phyloP scores from a whole-genome alignment of 1,140 invertebrate species.

The Drosophila jambulina region DNA sequence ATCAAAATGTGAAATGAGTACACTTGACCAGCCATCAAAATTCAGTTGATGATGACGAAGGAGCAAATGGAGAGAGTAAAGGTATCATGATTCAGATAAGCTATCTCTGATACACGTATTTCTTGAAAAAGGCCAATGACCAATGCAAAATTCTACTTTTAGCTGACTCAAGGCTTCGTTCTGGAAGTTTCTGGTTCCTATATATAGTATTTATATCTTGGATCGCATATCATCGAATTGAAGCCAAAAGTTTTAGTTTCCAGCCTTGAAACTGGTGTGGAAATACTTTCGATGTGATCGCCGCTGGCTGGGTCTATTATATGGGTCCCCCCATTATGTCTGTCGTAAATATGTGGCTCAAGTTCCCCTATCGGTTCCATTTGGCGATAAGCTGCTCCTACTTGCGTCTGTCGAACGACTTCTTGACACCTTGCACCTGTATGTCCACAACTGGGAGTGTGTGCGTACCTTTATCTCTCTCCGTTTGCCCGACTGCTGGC shows the following conservation, averaged over 20 bases:
- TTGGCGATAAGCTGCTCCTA: constrained; percentile 28
- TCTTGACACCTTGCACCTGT: constrained; percentile 33
- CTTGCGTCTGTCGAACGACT: constrained; percentile 34
- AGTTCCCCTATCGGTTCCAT: constrained; percentile 38
- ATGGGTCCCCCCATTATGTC: constrained; percentile 27
- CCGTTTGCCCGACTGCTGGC: background rate
- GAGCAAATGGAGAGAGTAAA: constrained; percentile 3
- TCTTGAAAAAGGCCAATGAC: constrained; percentile 41
- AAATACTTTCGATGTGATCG: constrained; percentile 40
- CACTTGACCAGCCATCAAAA: background rate
- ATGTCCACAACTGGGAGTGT: constrained; percentile 2
- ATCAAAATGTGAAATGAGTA: background rate
- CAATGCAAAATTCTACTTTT: constrained; percentile 11
- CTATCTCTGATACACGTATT: constrained; percentile 4
- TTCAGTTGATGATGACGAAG: constrained; percentile 5
- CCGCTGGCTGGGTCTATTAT: background rate
- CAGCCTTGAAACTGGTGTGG: constrained; percentile 30
- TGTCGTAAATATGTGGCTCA: constrained; percentile 31
- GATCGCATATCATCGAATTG: constrained; percentile 12
- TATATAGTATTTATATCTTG: background rate
- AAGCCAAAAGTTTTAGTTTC: constrained; percentile 3
- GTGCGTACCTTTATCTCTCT: constrained; percentile 10
- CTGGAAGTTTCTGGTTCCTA: constrained; percentile 32
- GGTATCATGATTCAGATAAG: constrained; percentile 35
- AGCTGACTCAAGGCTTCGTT: constrained; percentile 24